These are phyloP conservation scores for Enteromius afrohamiltoni DNA, from an alignment of 2,797 vertebrate species.

Conservation along the genomic window DNA sequence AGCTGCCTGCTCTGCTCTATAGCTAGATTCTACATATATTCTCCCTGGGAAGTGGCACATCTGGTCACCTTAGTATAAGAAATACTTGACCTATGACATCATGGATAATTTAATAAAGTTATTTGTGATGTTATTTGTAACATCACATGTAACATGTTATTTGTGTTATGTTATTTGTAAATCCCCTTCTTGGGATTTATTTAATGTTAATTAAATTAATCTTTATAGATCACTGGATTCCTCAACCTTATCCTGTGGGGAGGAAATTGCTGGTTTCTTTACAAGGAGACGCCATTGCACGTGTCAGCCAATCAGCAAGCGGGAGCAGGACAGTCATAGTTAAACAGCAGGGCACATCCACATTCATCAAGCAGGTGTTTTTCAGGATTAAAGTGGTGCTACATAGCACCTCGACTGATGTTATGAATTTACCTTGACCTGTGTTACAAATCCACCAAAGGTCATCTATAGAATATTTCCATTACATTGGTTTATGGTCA, in stretches of 20 bases:
- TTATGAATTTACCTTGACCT: background rate
- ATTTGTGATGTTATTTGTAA: too few species aligned
- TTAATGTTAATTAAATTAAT: background rate
- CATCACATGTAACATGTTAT: too few species aligned
- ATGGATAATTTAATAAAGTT: background rate
- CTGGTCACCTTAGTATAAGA: background rate
- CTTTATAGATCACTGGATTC: conserved; percentile 81
- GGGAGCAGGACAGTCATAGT: conserved; percentile 62
- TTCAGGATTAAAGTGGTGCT: conserved; percentile 20
- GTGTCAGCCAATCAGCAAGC: conserved; percentile 71
- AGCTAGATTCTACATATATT: too few species aligned
- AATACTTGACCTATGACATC: background rate
- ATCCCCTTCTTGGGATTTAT: background rate
- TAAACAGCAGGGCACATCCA: conserved; percentile 43
- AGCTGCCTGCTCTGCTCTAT: too few species aligned
- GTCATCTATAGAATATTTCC: background rate
- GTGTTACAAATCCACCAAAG: background rate
- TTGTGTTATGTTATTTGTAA: too few species aligned
- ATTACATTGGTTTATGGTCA: background rate
- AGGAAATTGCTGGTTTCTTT: conserved; percentile 86
- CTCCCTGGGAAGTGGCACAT: background rate
- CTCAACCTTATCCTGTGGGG: conserved; percentile 85
- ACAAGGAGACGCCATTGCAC: conserved; percentile 83
- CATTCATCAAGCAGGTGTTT: conserved; percentile 65
- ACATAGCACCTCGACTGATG: background rate